A percentile compares a stretch with the other conserved stretches of the same genome.
Evolutionary conservation across 2,888 invertebrate genomes (phyloP).

Genomic region (Plusia festucae): DNA sequence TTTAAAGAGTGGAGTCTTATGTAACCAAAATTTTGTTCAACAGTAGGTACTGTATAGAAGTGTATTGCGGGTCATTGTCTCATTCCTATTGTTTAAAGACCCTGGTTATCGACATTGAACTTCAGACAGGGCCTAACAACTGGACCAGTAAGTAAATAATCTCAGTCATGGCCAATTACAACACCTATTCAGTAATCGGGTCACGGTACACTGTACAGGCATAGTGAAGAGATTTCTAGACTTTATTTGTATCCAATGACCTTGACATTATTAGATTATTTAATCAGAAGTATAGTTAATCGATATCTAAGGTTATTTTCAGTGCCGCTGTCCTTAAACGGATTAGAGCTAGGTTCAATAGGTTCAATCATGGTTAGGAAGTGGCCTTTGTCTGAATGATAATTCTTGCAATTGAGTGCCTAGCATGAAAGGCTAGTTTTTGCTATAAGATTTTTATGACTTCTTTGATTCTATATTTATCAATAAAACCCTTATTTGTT

Average conservation of each 20-base stretch:
- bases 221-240: constrained; percentile 66
- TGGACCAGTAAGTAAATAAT: constrained; percentile 55
- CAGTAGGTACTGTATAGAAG: background rate
- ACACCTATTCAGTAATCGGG: constrained; percentile 71
- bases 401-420: too few species aligned
- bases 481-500: background rate
- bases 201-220: constrained; percentile 78
- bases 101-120: constrained; percentile 72
- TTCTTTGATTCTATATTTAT: background rate
- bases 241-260: constrained; percentile 56
- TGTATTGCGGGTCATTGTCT: constrained; percentile 27
- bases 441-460: too few species aligned
- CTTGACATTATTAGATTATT: constrained; percentile 62
- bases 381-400: background rate
- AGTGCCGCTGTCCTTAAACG: background rate
- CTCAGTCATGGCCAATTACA: constrained; percentile 71
- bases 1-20: background rate
- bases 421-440: too few species aligned
- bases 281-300: constrained; percentile 16
- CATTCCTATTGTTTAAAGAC: constrained; percentile 35
- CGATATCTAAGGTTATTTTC: constrained; percentile 1
- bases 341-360: background rate
- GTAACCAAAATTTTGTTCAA: background rate
- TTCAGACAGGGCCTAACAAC: constrained; percentile 62
- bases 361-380: background rate